Percentiles rank a stretch among this genome's conserved stretches.
Conservation (phyloP, 2,113 vertebrate genomes). For the Cephalopterus ornatus region DNA sequence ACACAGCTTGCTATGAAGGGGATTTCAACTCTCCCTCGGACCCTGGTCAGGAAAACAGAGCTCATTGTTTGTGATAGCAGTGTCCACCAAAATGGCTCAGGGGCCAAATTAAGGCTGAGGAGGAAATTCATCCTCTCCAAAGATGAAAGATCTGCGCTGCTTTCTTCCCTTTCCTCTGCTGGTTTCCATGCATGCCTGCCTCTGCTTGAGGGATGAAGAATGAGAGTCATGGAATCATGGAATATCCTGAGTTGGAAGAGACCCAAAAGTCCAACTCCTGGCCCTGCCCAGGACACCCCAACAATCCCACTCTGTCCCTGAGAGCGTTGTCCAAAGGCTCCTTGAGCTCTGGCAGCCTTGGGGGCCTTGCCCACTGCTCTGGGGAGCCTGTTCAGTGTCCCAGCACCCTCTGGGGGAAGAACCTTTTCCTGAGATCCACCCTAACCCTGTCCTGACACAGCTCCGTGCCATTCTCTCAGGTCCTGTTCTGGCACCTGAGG, state of each 20-base stretch:
- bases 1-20: background rate
- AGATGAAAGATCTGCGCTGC: background rate
- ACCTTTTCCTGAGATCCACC: fast-evolving
- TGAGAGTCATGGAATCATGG: background rate
- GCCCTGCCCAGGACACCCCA: background rate
- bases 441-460: background rate
- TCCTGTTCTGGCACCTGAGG: background rate
- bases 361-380: background rate
- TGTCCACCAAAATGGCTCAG: background rate
- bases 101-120: background rate
- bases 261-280: fast-evolving
- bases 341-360: background rate
- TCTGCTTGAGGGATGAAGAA: background rate
- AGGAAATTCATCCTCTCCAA: background rate
- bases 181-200: background rate
- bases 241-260: background rate
- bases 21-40: background rate
- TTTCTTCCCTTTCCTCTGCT: background rate
- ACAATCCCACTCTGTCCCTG: background rate
- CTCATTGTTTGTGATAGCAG: background rate
- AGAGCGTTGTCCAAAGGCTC: fast-evolving
- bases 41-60: background rate
- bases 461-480: fast-evolving
- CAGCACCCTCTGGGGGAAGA: background rate
- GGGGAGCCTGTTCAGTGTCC: background rate